Evolutionary conservation across 2,113 vertebrate species (phyloP).

Genomic region (Eulacestoma nigropectus): DNA sequence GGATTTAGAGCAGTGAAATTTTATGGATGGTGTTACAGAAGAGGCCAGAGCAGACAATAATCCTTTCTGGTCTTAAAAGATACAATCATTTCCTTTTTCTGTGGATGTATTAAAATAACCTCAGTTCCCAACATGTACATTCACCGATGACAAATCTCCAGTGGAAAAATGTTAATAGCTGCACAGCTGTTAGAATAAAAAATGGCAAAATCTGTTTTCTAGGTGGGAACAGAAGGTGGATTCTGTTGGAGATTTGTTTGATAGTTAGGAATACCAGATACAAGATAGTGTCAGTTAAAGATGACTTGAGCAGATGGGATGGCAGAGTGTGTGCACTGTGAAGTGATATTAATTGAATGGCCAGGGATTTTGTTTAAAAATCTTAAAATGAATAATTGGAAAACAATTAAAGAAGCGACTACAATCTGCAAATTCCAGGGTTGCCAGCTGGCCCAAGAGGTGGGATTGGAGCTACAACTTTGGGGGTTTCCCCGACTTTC

Average conservation of each 20-base stretch:
- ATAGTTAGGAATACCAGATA: conserved; percentile 52
- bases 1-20: background rate
- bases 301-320: conserved; percentile 65
- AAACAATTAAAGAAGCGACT: conserved; percentile 41
- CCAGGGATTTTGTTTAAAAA: conserved; percentile 46
- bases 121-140: background rate
- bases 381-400: conserved; percentile 21
- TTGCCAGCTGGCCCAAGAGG: conserved; percentile 26
- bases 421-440: conserved; percentile 14
- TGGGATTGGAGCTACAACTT: background rate
- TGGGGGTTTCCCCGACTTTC: background rate
- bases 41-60: background rate
- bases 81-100: background rate
- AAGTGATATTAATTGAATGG: conserved; percentile 58
- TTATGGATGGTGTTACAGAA: background rate
- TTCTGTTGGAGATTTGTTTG: conserved; percentile 34
- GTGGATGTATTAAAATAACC: background rate
- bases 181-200: conserved; percentile 49
- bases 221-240: conserved; percentile 62
- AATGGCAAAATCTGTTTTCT: conserved; percentile 54
- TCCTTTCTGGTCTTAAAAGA: background rate
- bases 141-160: conserved; percentile 5
- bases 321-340: conserved; percentile 8
- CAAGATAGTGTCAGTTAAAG: conserved; percentile 53
- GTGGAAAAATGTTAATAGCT: conserved; percentile 14